Percentiles rank a stretch among this genome's conserved stretches.
Evolutionary conservation across 2,113 vertebrate genomes (phyloP).

Genomic region (Alethe diademata): DNA sequence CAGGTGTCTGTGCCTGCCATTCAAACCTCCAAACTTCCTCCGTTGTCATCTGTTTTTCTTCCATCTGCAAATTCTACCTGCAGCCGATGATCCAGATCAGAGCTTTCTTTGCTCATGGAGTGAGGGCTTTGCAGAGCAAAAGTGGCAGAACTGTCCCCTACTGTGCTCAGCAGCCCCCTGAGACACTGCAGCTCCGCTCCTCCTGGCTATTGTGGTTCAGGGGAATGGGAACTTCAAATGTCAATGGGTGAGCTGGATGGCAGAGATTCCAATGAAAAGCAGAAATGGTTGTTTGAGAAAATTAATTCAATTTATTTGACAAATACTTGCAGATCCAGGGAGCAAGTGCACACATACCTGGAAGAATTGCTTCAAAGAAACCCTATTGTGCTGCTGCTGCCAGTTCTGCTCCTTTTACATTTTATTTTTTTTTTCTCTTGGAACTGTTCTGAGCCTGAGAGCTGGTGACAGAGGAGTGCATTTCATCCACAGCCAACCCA

Average conservation of each 20-base stretch:
- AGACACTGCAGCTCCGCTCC: background rate
- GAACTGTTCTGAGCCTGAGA: background rate
- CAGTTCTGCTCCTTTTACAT: background rate
- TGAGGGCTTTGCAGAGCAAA: fast-evolving
- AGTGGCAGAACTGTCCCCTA: background rate
- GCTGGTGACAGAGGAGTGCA: background rate
- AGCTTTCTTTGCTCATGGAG: background rate
- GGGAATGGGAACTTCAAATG: background rate
- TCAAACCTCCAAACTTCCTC: background rate
- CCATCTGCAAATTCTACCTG: background rate
- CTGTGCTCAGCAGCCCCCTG: background rate
- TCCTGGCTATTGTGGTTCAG: background rate
- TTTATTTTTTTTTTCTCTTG: background rate
- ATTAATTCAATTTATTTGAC: slow-evolving; percentile 15
- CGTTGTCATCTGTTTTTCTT: background rate
- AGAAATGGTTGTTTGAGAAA: background rate
- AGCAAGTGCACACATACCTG: background rate
- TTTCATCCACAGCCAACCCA: background rate
- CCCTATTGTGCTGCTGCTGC: background rate
- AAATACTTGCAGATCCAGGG: slow-evolving; percentile 5
- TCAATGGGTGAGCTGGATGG: background rate
- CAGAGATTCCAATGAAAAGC: background rate
- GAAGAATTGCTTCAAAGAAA: slow-evolving; percentile 27
- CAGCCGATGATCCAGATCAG: background rate
- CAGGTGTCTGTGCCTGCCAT: background rate